Percentiles rank a stretch among this genome's conserved stretches.
Evolutionary conservation across 2,113 vertebrate species (phyloP).

Genomic region (Pavo muticus): DNA sequence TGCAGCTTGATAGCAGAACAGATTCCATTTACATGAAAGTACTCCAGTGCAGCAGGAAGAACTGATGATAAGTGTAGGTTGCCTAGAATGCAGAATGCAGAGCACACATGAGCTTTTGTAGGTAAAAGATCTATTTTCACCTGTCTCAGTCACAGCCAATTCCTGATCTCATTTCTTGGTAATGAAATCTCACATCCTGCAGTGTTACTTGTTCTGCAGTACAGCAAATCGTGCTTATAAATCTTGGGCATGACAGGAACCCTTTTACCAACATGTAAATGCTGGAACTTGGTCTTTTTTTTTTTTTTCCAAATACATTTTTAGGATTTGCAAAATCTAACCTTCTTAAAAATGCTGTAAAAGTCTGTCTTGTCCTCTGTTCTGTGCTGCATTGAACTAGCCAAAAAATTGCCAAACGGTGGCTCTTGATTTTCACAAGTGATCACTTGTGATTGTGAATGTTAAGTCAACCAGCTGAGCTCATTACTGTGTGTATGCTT

Average conservation of each 20-base stretch:
- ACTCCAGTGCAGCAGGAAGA: constrained; percentile 20
- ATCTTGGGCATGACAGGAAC: background rate
- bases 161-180: constrained; percentile 49
- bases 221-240: constrained; percentile 26
- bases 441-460: background rate
- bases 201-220: constrained; percentile 28
- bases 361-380: background rate
- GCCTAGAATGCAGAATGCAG: constrained; percentile 20
- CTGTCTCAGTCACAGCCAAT: constrained; percentile 43
- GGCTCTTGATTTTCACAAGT: constrained; percentile 19
- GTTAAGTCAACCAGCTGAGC: background rate
- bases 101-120: constrained; percentile 14
- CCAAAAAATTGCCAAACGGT: background rate
- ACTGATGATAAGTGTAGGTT: constrained; percentile 17
- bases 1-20: constrained; percentile 10
- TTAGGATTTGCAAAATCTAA: background rate
- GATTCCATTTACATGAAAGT: constrained; percentile 24
- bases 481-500: background rate
- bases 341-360: background rate
- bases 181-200: constrained; percentile 48
- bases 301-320: background rate
- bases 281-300: background rate
- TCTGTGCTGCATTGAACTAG: background rate
- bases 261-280: constrained; percentile 20
- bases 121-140: constrained; percentile 54